Conservation (phyloP, 2,797 vertebrate species). For the Geotrypetes seraphini region DNA sequence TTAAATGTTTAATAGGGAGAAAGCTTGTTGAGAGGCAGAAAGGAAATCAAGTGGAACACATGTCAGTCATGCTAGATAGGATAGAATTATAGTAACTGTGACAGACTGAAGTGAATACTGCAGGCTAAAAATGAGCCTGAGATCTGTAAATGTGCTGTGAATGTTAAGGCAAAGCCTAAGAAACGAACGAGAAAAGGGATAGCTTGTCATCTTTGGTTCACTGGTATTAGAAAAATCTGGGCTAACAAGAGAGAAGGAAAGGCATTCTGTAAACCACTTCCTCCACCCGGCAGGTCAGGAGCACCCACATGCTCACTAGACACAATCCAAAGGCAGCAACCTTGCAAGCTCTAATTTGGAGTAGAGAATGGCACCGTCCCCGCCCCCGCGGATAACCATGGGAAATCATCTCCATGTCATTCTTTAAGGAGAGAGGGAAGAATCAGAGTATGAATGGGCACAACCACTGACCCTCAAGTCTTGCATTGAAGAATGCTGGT, state of each 20-base stretch:
- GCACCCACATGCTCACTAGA: no score
- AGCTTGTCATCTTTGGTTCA: slow-evolving; percentile 7
- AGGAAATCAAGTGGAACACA: not conserved
- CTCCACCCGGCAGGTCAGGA: no score
- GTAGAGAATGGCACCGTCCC: no score
- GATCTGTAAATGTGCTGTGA: not conserved
- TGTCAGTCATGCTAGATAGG: not conserved
- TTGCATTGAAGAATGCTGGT: no score
- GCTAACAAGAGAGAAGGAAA: not conserved
- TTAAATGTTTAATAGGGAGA: not conserved
- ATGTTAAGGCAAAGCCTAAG: not conserved
- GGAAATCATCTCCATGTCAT: no score
- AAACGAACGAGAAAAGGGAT: not conserved
- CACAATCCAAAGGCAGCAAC: no score
- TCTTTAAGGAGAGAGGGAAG: no score
- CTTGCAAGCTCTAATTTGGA: no score
- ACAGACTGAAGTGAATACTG: not conserved
- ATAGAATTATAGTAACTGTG: not conserved
- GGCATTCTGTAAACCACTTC: no score
- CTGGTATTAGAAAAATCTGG: not conserved
- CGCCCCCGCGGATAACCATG: no score
- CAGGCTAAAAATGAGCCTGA: not conserved
- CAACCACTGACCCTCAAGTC: no score
- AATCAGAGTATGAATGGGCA: no score
- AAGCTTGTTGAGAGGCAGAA: not conserved